Base-by-base conservation (phyloP, 2,888 invertebrate species). In the Caradrina clavipalpis region DNA sequence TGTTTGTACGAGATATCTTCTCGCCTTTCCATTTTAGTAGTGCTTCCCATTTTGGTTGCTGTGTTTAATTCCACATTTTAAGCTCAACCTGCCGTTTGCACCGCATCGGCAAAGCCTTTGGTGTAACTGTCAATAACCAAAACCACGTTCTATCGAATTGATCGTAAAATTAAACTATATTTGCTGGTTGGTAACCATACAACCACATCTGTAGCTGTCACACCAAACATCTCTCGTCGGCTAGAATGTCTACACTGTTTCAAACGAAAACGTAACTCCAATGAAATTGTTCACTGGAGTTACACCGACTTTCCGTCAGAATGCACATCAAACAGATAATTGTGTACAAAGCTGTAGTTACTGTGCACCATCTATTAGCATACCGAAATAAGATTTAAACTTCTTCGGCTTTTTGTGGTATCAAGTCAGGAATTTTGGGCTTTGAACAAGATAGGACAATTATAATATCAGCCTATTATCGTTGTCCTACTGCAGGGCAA, bases 311-410 rank as follows among this genome's bases (percentile, higher is more conserved):
- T 71, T 70, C 55, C 59, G 15, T 19, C 39, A 42, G 57, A 63
- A 58, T 70, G 55, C 39, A 76, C 74, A 70, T 58, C 70, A 70
- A 74, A 76, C 60, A 56, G 19, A 22, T 31, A 53, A 21, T 53
- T 45, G 60, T 61, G 50, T 71, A 56, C 15, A 50, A 50, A 59
- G 53, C 53, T 53, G 21, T 63, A 19, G 50, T 17, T 5, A 31
- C 22, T 21, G 10, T 31, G 35, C 22, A 15, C 15, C 15, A 17
- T 59, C 15, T 49, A 26, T 58, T 59, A 60, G 35, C 15, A 45
- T 31, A 58, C 17, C 19, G 26, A 21, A 60, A 64, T 75, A 15
- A 53, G 17, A 35, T 49, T 63, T 49, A 19, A 49, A 8, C 0
- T 8, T 10, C 21, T 53, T 22, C 49, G 21, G 10, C 35, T 54